Conservation (phyloP, 2,888 invertebrate genomes). For the Helicoverpa assulta region DNA sequence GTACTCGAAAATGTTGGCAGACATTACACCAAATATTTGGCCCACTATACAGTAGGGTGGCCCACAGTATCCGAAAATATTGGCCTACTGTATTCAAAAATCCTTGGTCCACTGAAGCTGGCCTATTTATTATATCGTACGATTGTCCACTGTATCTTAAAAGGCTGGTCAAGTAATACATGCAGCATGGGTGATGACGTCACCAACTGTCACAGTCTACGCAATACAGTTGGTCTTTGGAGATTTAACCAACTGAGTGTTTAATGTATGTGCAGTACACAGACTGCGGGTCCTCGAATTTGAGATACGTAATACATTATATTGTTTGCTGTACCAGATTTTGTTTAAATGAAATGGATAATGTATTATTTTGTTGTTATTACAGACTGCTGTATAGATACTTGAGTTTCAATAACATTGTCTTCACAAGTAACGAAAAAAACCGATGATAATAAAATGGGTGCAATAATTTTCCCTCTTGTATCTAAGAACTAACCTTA, state of each 20-base stretch:
- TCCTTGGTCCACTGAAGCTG: no score
- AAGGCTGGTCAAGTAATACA: neutral
- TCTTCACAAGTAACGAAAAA: neutral
- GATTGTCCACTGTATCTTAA: constrained; percentile 9
- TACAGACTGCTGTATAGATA: neutral
- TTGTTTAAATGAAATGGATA: neutral
- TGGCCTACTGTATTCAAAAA: no score
- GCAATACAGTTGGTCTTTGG: neutral
- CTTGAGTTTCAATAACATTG: neutral
- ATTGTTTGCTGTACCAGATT: neutral
- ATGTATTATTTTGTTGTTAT: constrained; percentile 1
- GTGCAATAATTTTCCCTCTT: no score
- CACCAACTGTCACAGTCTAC: neutral
- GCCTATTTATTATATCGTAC: no score
- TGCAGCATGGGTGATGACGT: neutral
- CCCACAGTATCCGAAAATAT: neutral
- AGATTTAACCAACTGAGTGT: neutral
- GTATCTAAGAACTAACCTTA: neutral
- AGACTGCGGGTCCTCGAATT: neutral
- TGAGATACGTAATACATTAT: neutral
- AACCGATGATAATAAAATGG: no score
- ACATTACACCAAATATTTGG: no score
- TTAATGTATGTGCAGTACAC: neutral
- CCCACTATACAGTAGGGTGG: constrained; percentile 21
- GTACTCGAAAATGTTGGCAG: no score